phyloP scores from a whole-genome alignment of 1,140 invertebrate genomes.

The Pachypeltis micranthus region DNA sequence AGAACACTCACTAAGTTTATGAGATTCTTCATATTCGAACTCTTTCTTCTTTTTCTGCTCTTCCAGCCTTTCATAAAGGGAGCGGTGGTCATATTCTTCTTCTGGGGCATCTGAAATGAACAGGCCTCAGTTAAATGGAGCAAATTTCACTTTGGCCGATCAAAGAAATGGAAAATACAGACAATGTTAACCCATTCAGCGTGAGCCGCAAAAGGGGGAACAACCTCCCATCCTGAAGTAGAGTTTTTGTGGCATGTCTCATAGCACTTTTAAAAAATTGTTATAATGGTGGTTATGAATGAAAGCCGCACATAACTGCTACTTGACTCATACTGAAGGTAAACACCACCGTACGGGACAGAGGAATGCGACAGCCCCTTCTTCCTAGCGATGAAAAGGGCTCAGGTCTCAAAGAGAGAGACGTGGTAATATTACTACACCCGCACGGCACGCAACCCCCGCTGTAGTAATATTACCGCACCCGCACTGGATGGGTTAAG shows the following conservation, averaged over 20 bases:
- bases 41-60: conserved; percentile 84
- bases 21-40: conserved; percentile 86
- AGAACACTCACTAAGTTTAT: conserved; percentile 81
- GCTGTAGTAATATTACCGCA: too few relatives aligned
- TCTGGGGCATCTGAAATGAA: conserved; percentile 63
- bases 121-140: background rate
- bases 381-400: too few relatives aligned
- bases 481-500: too few relatives aligned
- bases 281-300: background rate
- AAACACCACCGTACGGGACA: too few relatives aligned
- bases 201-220: background rate
- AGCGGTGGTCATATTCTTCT: conserved; percentile 62
- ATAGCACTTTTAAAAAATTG: background rate
- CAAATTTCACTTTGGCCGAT: conserved; percentile 8
- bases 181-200: background rate
- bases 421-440: too few relatives aligned
- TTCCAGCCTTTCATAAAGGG: conserved; percentile 76
- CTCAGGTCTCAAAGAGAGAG: too few relatives aligned
- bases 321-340: too few relatives aligned
- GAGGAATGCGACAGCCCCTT: too few relatives aligned
- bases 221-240: background rate
- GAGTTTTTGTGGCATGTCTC: background rate
- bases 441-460: too few relatives aligned
- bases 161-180: background rate
- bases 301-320: too few relatives aligned